These are phyloP conservation scores for Sepioteuthis lessoniana DNA, from an alignment of 2,888 invertebrate genomes.

Conservation along the genomic window DNA sequence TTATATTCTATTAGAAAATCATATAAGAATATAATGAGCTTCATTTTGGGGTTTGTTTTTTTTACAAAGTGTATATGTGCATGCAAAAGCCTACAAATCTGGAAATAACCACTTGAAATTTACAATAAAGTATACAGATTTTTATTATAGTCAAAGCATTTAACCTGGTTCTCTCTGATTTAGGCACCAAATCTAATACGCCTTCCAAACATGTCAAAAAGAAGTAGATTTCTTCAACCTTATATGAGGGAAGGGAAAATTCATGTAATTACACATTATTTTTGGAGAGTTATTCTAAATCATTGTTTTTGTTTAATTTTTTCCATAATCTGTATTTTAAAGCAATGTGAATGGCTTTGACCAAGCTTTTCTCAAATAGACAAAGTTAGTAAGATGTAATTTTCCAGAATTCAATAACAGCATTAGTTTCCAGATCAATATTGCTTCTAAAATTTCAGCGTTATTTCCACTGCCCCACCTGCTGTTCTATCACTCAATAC, in stretches of 20 bases:
- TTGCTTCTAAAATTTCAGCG: background rate
- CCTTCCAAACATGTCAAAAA: background rate
- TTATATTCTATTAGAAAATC: background rate
- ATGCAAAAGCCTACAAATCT: too few relatives aligned
- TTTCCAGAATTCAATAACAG: background rate
- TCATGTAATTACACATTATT: background rate
- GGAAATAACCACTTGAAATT: background rate
- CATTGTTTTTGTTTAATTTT: background rate
- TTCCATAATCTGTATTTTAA: background rate
- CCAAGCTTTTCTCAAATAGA: background rate
- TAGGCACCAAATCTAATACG: background rate
- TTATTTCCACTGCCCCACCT: background rate
- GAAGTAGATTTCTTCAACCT: background rate
- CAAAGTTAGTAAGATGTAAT: background rate
- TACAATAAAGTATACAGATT: background rate
- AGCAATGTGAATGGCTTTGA: background rate
- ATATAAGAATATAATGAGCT: too few relatives aligned
- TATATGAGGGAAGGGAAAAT: background rate
- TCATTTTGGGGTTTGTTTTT: too few relatives aligned
- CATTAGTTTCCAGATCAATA: constrained; percentile 14
- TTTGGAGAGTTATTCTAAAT: background rate
- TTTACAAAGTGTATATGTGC: too few relatives aligned
- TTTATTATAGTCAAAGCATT: background rate
- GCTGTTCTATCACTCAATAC: background rate
- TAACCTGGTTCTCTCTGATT: background rate